Conservation (phyloP, 2,113 vertebrate species). For the Daboia siamensis region DNA sequence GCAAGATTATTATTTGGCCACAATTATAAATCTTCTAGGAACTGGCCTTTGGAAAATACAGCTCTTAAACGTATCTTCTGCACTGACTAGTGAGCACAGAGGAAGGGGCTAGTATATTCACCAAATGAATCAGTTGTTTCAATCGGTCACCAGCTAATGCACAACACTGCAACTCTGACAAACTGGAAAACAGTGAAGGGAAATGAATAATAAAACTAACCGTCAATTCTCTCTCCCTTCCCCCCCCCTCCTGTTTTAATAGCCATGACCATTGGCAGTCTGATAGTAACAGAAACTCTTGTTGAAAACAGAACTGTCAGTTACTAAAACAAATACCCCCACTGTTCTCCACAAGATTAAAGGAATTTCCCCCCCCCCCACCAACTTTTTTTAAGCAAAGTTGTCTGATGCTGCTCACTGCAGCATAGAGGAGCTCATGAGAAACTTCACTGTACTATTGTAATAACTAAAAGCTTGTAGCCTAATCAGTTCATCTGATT, state of each 20-base stretch:
- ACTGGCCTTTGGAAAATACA: neutral
- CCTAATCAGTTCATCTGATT: neutral
- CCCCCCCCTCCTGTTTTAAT: neutral
- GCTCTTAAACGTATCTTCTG: neutral
- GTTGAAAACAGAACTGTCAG: neutral
- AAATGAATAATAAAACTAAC: neutral
- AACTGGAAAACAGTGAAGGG: neutral
- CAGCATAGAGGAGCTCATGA: neutral
- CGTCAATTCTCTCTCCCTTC: neutral
- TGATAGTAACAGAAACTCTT: neutral
- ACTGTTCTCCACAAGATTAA: neutral
- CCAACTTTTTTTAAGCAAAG: neutral
- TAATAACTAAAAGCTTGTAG: neutral
- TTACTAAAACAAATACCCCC: neutral
- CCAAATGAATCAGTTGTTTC: neutral
- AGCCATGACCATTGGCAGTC: neutral
- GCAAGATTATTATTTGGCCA: neutral
- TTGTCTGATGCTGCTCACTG: neutral
- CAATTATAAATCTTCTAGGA: neutral
- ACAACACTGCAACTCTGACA: neutral
- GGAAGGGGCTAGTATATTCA: neutral
- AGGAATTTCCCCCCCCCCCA: neutral
- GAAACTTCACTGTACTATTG: neutral
- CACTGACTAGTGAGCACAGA: neutral
- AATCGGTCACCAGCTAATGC: neutral